phyloP scores from a whole-genome alignment of 2,888 invertebrate genomes.

The Yponomeuta plumbellus region DNA sequence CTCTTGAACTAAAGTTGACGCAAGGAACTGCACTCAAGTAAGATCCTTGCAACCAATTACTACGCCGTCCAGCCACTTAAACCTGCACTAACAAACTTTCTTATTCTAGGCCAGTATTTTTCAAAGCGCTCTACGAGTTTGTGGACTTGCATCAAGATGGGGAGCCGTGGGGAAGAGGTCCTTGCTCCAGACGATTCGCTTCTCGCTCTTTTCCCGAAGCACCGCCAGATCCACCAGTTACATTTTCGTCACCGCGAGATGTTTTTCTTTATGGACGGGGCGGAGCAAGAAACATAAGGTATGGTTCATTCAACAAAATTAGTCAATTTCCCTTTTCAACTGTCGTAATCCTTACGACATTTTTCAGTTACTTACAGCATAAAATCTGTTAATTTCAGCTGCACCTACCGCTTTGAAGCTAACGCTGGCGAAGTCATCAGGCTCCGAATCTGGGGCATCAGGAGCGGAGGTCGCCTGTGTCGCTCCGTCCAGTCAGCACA shows the following conservation, averaged over 20 bases:
- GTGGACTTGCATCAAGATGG: slow-evolving; percentile 92
- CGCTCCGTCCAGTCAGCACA: slow-evolving; percentile 78
- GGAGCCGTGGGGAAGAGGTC: slow-evolving; percentile 83
- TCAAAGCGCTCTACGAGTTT: slow-evolving; percentile 91
- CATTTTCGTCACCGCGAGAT: slow-evolving; percentile 87
- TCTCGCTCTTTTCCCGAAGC: slow-evolving; percentile 77
- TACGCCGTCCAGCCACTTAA: background rate
- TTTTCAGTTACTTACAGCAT: no score
- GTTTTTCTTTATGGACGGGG: slow-evolving; percentile 92
- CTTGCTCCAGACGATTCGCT: slow-evolving; percentile 86
- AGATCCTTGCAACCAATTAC: slow-evolving; percentile 33
- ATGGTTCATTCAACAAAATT: slow-evolving; percentile 19
- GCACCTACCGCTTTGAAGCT: slow-evolving; percentile 91
- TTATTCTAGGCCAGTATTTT: slow-evolving; percentile 83
- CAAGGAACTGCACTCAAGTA: slow-evolving; percentile 91
- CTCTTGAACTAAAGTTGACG: slow-evolving; percentile 85
- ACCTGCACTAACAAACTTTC: slow-evolving; percentile 5
- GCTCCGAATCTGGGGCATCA: slow-evolving; percentile 83
- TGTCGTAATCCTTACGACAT: background rate
- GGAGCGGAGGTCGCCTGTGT: slow-evolving; percentile 78
- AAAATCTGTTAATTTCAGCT: slow-evolving; percentile 67
- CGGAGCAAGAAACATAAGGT: slow-evolving; percentile 88
- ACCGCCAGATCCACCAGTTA: slow-evolving; percentile 80
- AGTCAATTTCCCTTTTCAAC: slow-evolving; percentile 9
- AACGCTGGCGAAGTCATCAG: slow-evolving; percentile 88